A percentile compares a stretch with the other conserved stretches of the same genome.
These are phyloP conservation scores for Phenganax marumi DNA, from an alignment of 92 coral and sea anemone genomes.

Conservation along the genomic window DNA sequence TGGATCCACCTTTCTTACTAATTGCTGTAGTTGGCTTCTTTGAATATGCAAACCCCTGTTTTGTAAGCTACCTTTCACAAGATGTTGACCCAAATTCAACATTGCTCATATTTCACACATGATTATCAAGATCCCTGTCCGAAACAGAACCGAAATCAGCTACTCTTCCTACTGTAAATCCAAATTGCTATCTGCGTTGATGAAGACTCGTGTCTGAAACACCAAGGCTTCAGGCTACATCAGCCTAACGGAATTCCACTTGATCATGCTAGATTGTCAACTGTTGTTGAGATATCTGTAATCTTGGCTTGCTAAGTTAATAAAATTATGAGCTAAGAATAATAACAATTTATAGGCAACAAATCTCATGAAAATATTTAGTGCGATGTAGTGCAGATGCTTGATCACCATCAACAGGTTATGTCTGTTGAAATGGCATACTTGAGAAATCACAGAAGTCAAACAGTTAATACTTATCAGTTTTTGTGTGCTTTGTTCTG, in stretches of 20 bases:
- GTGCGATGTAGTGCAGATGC: no score
- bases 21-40: not conserved
- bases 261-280: slow-evolving; percentile 11
- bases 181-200: slow-evolving; percentile 22
- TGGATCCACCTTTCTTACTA: slow-evolving; percentile 1
- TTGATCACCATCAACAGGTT: no score
- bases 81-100: not conserved
- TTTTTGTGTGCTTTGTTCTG: no score
- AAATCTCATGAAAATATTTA: not conserved
- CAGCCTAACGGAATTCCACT: slow-evolving; percentile 40
- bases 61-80: not conserved
- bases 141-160: not conserved
- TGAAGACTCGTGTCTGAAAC: slow-evolving; percentile 27
- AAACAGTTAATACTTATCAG: no score
- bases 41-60: slow-evolving; percentile 11
- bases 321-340: no score
- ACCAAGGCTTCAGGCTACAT: slow-evolving; percentile 36
- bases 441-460: no score
- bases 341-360: not conserved
- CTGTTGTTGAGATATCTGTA: slow-evolving; percentile 24
- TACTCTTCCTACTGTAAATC: not conserved
- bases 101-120: not conserved
- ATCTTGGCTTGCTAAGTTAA: slow-evolving; percentile 49
- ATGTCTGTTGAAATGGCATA: no score
- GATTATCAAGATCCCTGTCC: not conserved